Evolutionary conservation across 2,113 vertebrate species (phyloP), one percentile per base, ranked within the genome.

Genomic region (Alligator sinensis): DNA sequence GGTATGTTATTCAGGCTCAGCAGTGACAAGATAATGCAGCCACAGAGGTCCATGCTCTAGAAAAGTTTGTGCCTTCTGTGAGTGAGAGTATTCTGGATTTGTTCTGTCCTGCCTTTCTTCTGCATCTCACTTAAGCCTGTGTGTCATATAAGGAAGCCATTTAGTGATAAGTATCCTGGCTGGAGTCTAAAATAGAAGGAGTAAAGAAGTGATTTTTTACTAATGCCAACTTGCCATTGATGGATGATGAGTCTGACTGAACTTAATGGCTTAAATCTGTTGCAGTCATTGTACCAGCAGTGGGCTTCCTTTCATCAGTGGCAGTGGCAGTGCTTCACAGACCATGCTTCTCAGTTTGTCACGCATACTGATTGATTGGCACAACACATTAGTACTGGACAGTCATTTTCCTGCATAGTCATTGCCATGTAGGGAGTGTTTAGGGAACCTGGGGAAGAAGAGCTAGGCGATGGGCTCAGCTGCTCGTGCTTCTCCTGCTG

Each of bases 391-490:
- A 47, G 47, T 47, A 93, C 54, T 4, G 90, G 76, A 30, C 61
- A 92, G 64, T 34, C 13, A 0, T 88, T 94, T 88, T 91, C 61
- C 34, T 74, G 86, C 47, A 70, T 88, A 82, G 81, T 82, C 81
- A 82, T 0, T 90, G 81, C 81, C 88, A 78, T 62, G 61, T 57
- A 90, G 84, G 93, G 88, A 84, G 4, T 61, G 74, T 84, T 86
- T 94, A 88, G 72, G 83, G 86, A 58, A 58, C 88, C 34, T 92
- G 86, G 84, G 55, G 84, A 90, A 86, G 87, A 94, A 84, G 24
- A 79, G 81, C 27, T 64, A 79, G 61, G 47, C 88, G 92, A 92
- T 57, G 63, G 30, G 4, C 27, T 90, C 63, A 72, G 34, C 63
- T 96, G 22, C 83, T 91, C 34, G 3, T 66, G 62, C 62, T 92